Evolutionary conservation across 2,888 invertebrate genomes (phyloP).

Genomic region (Azorinus chamasolen): DNA sequence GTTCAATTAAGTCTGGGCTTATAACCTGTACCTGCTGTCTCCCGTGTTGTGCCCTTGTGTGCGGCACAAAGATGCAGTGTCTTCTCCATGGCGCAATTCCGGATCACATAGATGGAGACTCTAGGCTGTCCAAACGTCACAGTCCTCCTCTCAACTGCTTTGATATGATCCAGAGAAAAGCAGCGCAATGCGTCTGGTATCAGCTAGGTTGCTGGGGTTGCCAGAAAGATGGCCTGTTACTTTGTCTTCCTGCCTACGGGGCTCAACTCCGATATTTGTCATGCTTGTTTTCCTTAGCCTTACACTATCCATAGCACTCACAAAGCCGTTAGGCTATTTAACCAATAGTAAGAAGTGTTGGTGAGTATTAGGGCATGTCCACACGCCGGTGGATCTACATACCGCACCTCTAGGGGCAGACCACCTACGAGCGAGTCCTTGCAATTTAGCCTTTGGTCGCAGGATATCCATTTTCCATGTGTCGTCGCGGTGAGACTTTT

Average conservation of each 20-base stretch:
- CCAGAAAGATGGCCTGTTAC: background rate
- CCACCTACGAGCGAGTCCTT: no score
- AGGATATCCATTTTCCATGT: no score
- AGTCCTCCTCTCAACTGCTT: background rate
- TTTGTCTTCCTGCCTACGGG: background rate
- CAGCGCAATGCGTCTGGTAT: background rate
- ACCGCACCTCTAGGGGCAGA: no score
- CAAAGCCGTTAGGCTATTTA: background rate
- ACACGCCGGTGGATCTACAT: no score
- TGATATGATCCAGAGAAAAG: background rate
- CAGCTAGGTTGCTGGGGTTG: slow-evolving; percentile 11
- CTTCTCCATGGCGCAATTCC: background rate
- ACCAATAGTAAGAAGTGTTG: background rate
- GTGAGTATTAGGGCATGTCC: no score
- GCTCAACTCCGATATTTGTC: no score
- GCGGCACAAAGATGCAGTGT: no score
- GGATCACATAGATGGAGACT: background rate
- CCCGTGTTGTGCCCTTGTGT: slow-evolving; percentile 1
- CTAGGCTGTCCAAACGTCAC: slow-evolving; percentile 1
- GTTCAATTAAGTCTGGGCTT: slow-evolving; percentile 12
- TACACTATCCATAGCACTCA: no score
- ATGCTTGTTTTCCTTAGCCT: background rate
- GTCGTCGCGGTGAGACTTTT: no score
- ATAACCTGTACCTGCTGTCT: no score
- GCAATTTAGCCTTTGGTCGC: no score